These are phyloP conservation scores for Siderastrea siderea DNA, from an alignment of 92 coral and sea anemone species.

Conservation along the genomic window DNA sequence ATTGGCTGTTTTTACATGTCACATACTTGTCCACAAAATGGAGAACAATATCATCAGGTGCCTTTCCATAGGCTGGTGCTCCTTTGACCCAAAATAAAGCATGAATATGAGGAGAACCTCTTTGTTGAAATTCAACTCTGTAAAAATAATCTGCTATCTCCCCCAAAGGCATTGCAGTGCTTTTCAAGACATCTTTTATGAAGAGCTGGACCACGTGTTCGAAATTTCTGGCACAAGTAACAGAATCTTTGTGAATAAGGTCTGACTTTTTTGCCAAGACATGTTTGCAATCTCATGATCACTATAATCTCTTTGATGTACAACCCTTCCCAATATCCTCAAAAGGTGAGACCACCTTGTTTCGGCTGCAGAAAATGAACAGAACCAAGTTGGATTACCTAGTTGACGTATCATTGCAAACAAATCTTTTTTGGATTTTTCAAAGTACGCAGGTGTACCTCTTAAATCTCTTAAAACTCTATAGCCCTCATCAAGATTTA, in stretches of 20 bases:
- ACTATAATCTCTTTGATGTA: constrained; percentile 26
- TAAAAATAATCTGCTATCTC: too few relatives aligned
- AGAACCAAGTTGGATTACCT: too few relatives aligned
- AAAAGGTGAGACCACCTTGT: constrained; percentile 64
- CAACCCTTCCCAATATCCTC: constrained; percentile 40
- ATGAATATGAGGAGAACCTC: constrained; percentile 49
- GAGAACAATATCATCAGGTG: too few relatives aligned
- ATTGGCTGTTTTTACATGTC: too few relatives aligned
- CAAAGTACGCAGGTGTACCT: constrained; percentile 65
- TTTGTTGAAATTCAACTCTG: too few relatives aligned
- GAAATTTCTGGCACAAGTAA: too few relatives aligned
- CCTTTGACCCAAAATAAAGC: constrained; percentile 50
- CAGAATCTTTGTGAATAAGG: constrained; percentile 42
- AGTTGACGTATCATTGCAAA: constrained; percentile 77
- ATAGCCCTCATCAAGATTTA: constrained; percentile 65
- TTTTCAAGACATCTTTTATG: too few relatives aligned
- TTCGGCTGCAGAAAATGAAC: constrained; percentile 67
- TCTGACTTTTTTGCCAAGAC: constrained; percentile 62
- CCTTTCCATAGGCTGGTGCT: too few relatives aligned
- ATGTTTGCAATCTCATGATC: constrained; percentile 29
- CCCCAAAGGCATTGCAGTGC: too few relatives aligned
- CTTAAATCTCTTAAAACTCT: constrained; percentile 66
- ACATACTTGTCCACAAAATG: too few relatives aligned
- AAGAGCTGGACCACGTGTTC: too few relatives aligned
- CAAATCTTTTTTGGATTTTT: constrained; percentile 68